Conservation (phyloP, 2,113 vertebrate genomes). For the Vulpes lagopus region DNA sequence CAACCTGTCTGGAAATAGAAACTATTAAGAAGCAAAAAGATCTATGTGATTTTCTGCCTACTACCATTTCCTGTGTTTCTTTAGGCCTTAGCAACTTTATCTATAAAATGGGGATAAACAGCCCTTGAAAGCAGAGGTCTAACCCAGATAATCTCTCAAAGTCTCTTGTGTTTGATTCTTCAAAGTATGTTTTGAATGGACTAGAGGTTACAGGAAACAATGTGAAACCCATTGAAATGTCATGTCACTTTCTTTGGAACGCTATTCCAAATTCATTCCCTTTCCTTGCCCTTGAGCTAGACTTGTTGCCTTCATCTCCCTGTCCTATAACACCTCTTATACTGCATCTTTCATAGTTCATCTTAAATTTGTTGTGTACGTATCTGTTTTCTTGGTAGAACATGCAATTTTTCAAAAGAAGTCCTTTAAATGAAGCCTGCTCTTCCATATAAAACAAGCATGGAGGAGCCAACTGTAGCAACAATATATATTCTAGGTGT, state of each 20-base stretch:
- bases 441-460: background rate
- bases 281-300: background rate
- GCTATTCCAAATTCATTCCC: background rate
- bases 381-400: background rate
- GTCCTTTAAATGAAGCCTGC: background rate
- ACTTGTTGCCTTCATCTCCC: background rate
- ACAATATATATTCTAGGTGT: background rate
- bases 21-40: background rate
- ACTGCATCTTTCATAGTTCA: background rate
- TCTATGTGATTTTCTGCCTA: conserved; percentile 10
- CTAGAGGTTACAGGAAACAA: conserved; percentile 25
- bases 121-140: background rate
- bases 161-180: conserved; percentile 52
- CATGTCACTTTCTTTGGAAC: background rate
- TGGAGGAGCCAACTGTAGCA: background rate
- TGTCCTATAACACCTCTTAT: background rate
- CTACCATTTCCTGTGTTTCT: conserved; percentile 51
- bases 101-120: conserved; percentile 55
- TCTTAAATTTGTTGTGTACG: background rate
- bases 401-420: background rate
- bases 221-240: background rate
- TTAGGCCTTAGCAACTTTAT: conserved; percentile 43
- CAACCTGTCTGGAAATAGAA: background rate
- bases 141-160: conserved; percentile 61
- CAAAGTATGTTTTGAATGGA: conserved; percentile 55